Evolutionary conservation across 2,888 invertebrate species (phyloP).

Genomic region (Pachliopta kotzebuea): DNA sequence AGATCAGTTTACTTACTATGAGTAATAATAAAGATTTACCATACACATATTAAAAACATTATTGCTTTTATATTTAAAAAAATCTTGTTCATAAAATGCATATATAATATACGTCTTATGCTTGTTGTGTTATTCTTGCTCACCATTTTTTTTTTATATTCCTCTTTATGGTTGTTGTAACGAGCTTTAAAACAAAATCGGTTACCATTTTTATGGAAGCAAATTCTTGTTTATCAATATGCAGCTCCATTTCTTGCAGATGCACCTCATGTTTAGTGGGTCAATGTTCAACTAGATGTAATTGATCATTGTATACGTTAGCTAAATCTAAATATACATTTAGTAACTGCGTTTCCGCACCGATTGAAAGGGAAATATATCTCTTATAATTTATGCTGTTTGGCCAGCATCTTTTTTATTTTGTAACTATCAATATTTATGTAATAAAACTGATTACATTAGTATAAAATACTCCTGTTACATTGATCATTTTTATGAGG

Average conservation of each 20-base stretch:
- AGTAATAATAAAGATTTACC: neutral
- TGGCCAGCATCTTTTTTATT: too few species aligned
- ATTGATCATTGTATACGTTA: slow-evolving; percentile 18
- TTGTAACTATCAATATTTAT: too few species aligned
- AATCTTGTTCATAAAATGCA: too few species aligned
- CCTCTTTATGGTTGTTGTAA: neutral
- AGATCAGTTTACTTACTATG: neutral
- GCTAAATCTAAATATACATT: slow-evolving; percentile 14
- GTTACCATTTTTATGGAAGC: slow-evolving; percentile 3
- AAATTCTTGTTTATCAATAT: slow-evolving; percentile 10
- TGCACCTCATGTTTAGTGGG: slow-evolving; percentile 19
- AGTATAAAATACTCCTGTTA: too few species aligned
- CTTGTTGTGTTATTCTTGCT: too few species aligned
- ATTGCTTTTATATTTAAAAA: too few species aligned
- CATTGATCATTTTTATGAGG: neutral
- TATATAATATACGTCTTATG: too few species aligned
- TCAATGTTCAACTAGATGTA: slow-evolving; percentile 24
- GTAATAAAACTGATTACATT: too few species aligned
- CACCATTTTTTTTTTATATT: neutral
- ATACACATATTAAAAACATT: too few species aligned
- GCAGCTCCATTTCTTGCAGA: slow-evolving; percentile 6
- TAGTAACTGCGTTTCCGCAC: slow-evolving; percentile 11
- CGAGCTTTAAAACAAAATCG: neutral
- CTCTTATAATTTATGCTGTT: neutral
- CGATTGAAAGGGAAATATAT: neutral